A percentile compares a stretch with the other conserved stretches of the same genome.
Conservation (phyloP, 2,888 invertebrate genomes). For the Sericinus montela region DNA sequence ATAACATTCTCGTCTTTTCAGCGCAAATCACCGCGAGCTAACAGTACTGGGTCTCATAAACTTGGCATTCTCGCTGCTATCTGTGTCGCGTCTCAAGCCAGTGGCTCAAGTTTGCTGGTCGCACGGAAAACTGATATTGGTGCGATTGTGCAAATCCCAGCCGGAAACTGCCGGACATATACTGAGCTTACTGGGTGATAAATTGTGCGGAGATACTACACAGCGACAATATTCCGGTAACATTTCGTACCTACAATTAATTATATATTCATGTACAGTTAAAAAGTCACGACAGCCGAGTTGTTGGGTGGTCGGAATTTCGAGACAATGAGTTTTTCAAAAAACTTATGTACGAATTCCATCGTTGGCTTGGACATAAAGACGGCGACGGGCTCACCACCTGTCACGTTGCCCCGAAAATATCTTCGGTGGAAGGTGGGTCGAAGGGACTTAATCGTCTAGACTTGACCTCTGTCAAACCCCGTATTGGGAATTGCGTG, state of each 20-base stretch:
- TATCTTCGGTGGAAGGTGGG: too few species aligned
- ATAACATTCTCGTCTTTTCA: constrained; percentile 28
- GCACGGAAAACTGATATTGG: constrained; percentile 55
- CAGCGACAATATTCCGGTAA: constrained; percentile 57
- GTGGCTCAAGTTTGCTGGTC: constrained; percentile 48
- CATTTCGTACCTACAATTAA: not conserved
- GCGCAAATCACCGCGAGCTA: constrained; percentile 59
- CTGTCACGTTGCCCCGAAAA: too few species aligned
- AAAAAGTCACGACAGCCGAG: too few species aligned
- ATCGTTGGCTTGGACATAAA: too few species aligned
- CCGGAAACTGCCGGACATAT: constrained; percentile 53
- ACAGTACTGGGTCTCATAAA: constrained; percentile 61
- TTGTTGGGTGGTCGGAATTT: too few species aligned
- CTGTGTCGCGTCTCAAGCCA: constrained; percentile 37
- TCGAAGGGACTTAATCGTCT: too few species aligned
- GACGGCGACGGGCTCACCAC: too few species aligned
- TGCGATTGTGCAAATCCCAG: constrained; percentile 53
- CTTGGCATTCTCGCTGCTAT: constrained; percentile 52
- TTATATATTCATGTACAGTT: too few species aligned
- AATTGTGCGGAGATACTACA: constrained; percentile 39
- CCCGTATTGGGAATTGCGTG: too few species aligned
- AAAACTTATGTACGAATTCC: too few species aligned
- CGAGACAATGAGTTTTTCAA: too few species aligned
- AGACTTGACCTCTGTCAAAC: too few species aligned
- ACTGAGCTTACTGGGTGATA: constrained; percentile 49